Evolutionary conservation across 1,140 invertebrate species (phyloP), one percentile per base, ranked within the genome.

Genomic region (Drosophila pachea): DNA sequence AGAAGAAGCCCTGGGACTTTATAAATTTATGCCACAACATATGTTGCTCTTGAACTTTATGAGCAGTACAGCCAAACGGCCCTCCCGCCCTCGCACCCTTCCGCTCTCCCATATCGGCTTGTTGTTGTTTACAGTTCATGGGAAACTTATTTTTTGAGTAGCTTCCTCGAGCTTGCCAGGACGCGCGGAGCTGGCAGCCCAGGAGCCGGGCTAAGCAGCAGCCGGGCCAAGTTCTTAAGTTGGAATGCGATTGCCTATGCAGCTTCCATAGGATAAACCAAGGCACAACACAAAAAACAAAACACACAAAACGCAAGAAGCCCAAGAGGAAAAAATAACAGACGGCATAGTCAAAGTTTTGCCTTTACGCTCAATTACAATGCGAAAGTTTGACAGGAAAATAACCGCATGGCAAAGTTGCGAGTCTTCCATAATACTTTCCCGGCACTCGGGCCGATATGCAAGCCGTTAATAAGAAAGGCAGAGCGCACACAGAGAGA

Each of bases 281-380:
- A 40, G 12, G 22, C 47, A 48, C 16, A 42, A 40, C 43, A 31
- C 43, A 4, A 48, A 48, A 40, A 55, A 50, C 47, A 67, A 48
- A 38, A 61, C n/a, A 61, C n/a, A 61, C 35, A 36, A 9, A 29
- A 12, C 12, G 16, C 7, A 16, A 22, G 43, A 5, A 9, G 16
- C 16, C n/a, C 14, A 29, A 22, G 7, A 14, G 4, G n/a, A 7
- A 8, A 29, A 22, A 7, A 8, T 31, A 52, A 61, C 8, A 56
- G 36, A 49, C 7, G 40, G 60, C 59, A 61, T 83, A 83, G 79
- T 62, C 74, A 76, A 84, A 84, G 70, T 86, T 84, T 86, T 79
- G 64, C 77, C 60, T 81, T 86, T 86, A 86, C 81, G 84, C 81
- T 86, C 81, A 86, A 86, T 86, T 86, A 86, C 81, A 86, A 86